A percentile compares a stretch with the other conserved stretches of the same genome.
Conservation (phyloP, 2,888 invertebrate species). For the Xylophagus ater region DNA sequence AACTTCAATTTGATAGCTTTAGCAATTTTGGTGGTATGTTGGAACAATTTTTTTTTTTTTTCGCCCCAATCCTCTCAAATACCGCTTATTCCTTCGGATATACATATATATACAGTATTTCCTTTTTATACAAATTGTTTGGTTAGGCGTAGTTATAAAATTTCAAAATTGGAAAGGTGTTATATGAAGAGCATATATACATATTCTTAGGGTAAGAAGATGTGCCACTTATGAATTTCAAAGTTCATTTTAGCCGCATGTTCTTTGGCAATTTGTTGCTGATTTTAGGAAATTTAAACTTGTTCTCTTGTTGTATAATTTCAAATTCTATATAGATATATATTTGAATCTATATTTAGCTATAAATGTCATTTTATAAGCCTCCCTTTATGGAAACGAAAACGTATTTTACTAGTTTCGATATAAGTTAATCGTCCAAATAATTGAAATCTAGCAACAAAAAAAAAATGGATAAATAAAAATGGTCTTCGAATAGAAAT, state of each 20-base stretch:
- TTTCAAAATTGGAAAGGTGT: too few relatives aligned
- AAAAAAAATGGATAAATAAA: too few relatives aligned
- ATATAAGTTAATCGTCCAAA: constrained; percentile 18
- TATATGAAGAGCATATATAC: too few relatives aligned
- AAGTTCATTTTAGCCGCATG: constrained; percentile 16
- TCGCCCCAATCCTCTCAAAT: neutral
- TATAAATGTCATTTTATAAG: constrained; percentile 9
- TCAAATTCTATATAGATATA: too few relatives aligned
- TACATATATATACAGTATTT: neutral
- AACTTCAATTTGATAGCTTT: constrained; percentile 14
- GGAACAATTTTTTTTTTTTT: constrained; percentile 6
- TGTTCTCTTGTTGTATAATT: constrained; percentile 7
- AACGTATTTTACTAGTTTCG: constrained; percentile 7
- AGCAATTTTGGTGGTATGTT: constrained; percentile 4
- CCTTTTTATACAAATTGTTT: too few relatives aligned
- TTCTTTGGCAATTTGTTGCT: constrained; percentile 16
- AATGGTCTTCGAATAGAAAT: too few relatives aligned
- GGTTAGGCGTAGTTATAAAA: too few relatives aligned
- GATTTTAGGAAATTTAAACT: constrained; percentile 18
- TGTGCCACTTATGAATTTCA: constrained; percentile 17
- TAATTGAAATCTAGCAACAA: constrained; percentile 18
- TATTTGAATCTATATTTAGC: too few relatives aligned
- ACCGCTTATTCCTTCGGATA: constrained; percentile 1
- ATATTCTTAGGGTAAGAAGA: constrained; percentile 4
- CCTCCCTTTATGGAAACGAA: constrained; percentile 10